Conservation (phyloP, 1,140 invertebrate genomes). For the Achroia grisella region DNA sequence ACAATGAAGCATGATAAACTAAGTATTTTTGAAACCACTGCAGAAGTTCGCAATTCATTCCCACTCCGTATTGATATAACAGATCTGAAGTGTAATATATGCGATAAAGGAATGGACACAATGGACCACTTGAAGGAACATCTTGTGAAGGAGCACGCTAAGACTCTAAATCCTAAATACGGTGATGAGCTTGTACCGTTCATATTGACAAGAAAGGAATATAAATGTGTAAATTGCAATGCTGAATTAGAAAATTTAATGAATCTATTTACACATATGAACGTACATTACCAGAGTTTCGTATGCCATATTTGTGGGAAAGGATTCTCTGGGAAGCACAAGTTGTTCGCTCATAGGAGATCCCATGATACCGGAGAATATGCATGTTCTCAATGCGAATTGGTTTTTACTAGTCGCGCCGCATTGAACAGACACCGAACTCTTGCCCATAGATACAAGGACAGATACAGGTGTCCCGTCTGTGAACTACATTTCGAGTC, state of each 20-base stretch:
- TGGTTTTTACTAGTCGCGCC: slow-evolving; percentile 69
- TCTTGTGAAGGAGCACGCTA: slow-evolving; percentile 23
- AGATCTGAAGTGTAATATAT: slow-evolving; percentile 33
- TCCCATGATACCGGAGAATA: slow-evolving; percentile 72
- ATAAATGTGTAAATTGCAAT: slow-evolving; percentile 47
- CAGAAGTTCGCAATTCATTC: slow-evolving; percentile 27
- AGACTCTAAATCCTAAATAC: slow-evolving; percentile 18
- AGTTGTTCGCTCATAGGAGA: slow-evolving; percentile 68
- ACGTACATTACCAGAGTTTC: slow-evolving; percentile 68
- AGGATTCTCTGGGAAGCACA: slow-evolving; percentile 72
- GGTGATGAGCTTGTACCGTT: slow-evolving; percentile 41
- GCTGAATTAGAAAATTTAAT: slow-evolving; percentile 38
- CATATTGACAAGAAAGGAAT: slow-evolving; percentile 28
- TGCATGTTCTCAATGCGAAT: slow-evolving; percentile 83
- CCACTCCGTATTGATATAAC: slow-evolving; percentile 41
- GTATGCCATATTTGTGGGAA: slow-evolving; percentile 78
- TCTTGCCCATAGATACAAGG: slow-evolving; percentile 26
- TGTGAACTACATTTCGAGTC: slow-evolving; percentile 35
- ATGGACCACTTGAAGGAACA: slow-evolving; percentile 31
- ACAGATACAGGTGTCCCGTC: slow-evolving; percentile 39
- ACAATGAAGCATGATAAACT: slow-evolving; percentile 26
- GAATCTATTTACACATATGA: slow-evolving; percentile 47
- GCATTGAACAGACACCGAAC: slow-evolving; percentile 27
- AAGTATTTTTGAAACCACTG: slow-evolving; percentile 25
- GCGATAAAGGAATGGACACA: slow-evolving; percentile 16